phyloP scores from a whole-genome alignment of 2,888 invertebrate genomes.

The Mimumesa dahlbomi region DNA sequence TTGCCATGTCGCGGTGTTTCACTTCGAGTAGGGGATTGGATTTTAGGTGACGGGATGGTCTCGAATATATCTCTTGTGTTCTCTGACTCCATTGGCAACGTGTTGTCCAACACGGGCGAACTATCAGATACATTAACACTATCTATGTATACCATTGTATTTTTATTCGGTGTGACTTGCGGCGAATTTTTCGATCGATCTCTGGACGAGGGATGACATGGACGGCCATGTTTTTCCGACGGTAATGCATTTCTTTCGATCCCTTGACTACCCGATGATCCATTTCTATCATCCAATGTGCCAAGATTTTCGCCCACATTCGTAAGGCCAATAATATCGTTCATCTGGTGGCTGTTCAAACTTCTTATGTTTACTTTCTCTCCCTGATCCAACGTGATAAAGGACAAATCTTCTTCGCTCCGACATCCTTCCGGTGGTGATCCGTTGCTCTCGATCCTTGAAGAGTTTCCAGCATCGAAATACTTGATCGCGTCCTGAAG shows the following conservation, averaged over 20 bases:
- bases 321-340: conserved; percentile 52
- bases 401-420: background rate
- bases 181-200: background rate
- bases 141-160: background rate
- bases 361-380: conserved; percentile 23
- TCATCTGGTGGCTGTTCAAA: conserved; percentile 43
- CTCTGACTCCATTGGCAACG: background rate
- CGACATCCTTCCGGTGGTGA: background rate
- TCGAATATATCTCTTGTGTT: background rate
- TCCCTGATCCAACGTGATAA: conserved; percentile 38
- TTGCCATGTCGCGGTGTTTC: background rate
- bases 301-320: background rate
- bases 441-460: background rate
- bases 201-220: too few species aligned
- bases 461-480: background rate
- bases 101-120: background rate
- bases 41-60: background rate
- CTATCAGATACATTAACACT: too few species aligned
- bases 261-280: background rate
- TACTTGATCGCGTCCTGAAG: background rate
- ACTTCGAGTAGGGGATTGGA: background rate
- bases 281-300: background rate
- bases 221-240: background rate
- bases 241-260: background rate
- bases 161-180: background rate